Evolutionary conservation across 2,797 vertebrate species (phyloP).

Genomic region (Cichlasoma orientale): DNA sequence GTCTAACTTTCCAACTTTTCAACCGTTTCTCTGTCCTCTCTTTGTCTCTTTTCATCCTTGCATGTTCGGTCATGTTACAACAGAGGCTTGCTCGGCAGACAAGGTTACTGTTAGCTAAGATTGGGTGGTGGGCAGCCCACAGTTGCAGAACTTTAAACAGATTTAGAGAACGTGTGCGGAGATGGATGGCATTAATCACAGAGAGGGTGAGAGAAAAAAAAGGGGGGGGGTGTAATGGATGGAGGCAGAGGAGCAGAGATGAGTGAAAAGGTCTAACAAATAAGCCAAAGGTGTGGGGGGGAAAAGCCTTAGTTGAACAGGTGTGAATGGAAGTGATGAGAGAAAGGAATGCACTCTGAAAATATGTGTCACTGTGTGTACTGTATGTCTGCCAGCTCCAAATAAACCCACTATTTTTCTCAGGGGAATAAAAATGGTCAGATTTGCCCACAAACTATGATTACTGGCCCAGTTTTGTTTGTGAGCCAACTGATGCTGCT

Average conservation of each 20-base stretch:
- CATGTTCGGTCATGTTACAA: slow-evolving; percentile 21
- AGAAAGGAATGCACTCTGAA: slow-evolving; percentile 42
- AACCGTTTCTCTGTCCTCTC: not conserved
- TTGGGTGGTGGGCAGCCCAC: slow-evolving; percentile 43
- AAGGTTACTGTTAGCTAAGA: slow-evolving; percentile 69
- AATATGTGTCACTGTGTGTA: slow-evolving; percentile 56
- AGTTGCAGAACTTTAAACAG: slow-evolving; percentile 57
- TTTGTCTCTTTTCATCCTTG: slow-evolving; percentile 9
- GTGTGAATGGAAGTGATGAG: slow-evolving; percentile 39
- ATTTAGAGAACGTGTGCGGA: slow-evolving; percentile 56
- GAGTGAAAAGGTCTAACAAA: slow-evolving; percentile 29
- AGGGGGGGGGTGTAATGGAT: slow-evolving; percentile 3
- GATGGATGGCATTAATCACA: slow-evolving; percentile 69
- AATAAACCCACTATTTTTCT: slow-evolving; percentile 55
- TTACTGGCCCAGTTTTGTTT: slow-evolving; percentile 47
- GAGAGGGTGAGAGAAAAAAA: slow-evolving; percentile 15
- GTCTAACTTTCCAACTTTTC: slow-evolving; percentile 30
- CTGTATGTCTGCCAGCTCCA: slow-evolving; percentile 32
- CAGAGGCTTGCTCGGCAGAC: slow-evolving; percentile 39
- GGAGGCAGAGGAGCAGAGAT: slow-evolving; percentile 21
- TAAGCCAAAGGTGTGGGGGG: slow-evolving; percentile 6
- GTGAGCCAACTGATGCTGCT: slow-evolving; percentile 45
- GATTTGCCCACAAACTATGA: slow-evolving; percentile 47
- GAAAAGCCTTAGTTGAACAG: slow-evolving; percentile 30
- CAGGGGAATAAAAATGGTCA: slow-evolving; percentile 39